Conservation (phyloP, 2,113 vertebrate species). For the Varanus salvator region DNA sequence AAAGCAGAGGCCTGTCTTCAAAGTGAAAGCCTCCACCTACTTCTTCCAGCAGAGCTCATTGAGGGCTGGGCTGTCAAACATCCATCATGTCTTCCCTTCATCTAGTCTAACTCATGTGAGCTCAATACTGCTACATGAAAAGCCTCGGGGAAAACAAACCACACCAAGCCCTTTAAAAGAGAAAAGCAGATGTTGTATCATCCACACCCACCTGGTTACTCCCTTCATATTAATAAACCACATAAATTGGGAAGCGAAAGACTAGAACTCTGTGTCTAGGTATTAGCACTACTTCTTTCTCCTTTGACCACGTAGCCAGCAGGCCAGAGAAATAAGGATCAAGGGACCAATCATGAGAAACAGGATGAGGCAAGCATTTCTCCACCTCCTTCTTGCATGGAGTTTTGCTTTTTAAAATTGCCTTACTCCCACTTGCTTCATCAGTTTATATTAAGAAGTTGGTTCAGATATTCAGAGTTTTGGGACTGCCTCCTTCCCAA, state of each 20-base stretch:
- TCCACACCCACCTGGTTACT: neutral
- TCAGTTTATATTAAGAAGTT: neutral
- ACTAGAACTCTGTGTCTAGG: neutral
- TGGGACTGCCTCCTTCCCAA: too few relatives aligned
- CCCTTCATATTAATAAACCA: neutral
- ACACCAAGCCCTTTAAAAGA: neutral
- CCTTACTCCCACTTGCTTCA: neutral
- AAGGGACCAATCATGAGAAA: neutral
- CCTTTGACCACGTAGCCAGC: neutral
- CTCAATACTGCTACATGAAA: neutral
- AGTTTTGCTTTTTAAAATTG: neutral
- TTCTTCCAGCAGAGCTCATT: neutral
- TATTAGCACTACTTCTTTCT: neutral
- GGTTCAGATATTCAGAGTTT: constrained; percentile 3
- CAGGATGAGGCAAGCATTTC: neutral
- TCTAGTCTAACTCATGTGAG: neutral
- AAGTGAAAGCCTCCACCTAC: neutral
- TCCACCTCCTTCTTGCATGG: too few relatives aligned
- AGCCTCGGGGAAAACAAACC: constrained; percentile 7
- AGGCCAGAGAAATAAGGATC: neutral
- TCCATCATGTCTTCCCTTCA: neutral
- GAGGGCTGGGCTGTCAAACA: neutral
- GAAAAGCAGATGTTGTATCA: neutral
- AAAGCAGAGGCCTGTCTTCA: neutral
- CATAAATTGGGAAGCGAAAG: neutral